phyloP scores from a whole-genome alignment of 2,113 vertebrate species.

The Neolamprologus sp. region DNA sequence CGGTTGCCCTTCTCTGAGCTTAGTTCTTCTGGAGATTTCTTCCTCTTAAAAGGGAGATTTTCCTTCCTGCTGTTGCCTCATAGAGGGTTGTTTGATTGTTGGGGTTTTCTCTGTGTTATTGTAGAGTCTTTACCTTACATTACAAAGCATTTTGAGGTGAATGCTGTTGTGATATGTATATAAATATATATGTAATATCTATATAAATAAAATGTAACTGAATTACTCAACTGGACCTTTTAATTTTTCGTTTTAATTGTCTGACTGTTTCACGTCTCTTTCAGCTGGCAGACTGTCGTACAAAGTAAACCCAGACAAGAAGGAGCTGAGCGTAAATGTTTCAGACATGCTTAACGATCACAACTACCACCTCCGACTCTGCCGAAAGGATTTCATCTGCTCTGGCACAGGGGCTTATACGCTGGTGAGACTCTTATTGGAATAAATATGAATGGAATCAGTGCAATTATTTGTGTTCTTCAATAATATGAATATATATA shows the following conservation, averaged over 20 bases:
- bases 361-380: constrained; percentile 79
- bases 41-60: background rate
- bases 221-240: background rate
- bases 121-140: background rate
- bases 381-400: constrained; percentile 76
- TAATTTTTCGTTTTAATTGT: background rate
- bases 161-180: background rate
- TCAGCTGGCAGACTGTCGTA: constrained; percentile 75
- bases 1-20: background rate
- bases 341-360: constrained; percentile 58
- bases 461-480: background rate
- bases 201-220: background rate
- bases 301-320: constrained; percentile 59
- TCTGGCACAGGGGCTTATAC: constrained; percentile 52
- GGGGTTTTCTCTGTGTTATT: background rate
- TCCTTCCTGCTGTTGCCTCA: background rate
- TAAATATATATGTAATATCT: background rate
- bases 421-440: constrained; percentile 60
- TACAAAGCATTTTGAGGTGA: background rate
- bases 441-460: background rate
- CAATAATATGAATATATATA: background rate
- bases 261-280: background rate
- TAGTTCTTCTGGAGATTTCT: background rate
- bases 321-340: constrained; percentile 70
- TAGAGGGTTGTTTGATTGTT: background rate